Base-by-base conservation (phyloP, 1,140 invertebrate genomes). In the Drosophila eugracilis region DNA sequence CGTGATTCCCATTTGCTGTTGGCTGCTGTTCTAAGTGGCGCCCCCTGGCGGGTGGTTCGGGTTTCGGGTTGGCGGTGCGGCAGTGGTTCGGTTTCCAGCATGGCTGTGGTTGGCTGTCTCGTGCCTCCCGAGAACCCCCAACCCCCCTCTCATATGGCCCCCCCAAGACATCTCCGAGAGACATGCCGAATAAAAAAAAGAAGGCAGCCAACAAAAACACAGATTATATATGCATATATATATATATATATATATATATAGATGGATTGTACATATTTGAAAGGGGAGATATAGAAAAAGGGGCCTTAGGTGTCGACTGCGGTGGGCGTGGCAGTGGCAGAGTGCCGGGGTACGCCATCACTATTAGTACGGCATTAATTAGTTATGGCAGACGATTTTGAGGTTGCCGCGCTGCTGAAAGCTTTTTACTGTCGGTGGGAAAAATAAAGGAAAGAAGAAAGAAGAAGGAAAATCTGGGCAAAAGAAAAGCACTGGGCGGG, bases 301-400 rank as follows among this genome's bases (percentile, higher is more conserved):
- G 22, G 34, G 21, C 21, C 54, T 65, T 66, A 66, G 62, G 62
- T 66, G 62, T 66, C 45, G 28, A 19, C 15, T 36, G 37, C 15
- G 32, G 41, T 19, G 34, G 52, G 32, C 30, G 42, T 59, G 45
- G 63, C 49, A 48, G 67, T 58, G 54, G 60, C 67, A 60, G 69
- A 70, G 63, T 45, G 39, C 55, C 30, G 69, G 53, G 50, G 63
- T 50, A 41, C 58, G 52, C 60, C 69, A 71, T 58, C 79, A 85
- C 80, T 84, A 85, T 88, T 86, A 84, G 78, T 89, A 70, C 75
- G 75, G 85, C 89, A 91, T 91, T 90, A 90, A 90, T 91, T 91
- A 91, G 89, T 91, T 91, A 91, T 91, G 89, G 89, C 89, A 91
- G 89, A 91, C 89, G 89, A 90, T 91, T 90, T 86, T 91, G 89